Conservation (phyloP, 1,140 invertebrate species). For the Procambarus clarkii region DNA sequence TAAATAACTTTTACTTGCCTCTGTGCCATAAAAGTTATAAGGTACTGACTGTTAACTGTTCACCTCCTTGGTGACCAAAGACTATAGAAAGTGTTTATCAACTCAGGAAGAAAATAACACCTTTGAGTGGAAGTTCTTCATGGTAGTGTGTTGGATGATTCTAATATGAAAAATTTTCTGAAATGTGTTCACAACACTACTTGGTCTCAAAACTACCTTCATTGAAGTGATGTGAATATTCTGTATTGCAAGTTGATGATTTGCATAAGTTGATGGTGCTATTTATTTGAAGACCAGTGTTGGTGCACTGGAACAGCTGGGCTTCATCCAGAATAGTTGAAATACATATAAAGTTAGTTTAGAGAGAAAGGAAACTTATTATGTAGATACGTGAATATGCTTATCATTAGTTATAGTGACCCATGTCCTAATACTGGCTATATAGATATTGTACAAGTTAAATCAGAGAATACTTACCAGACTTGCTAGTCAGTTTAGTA, state of each 20-base stretch:
- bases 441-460: slow-evolving; percentile 13
- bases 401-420: background rate
- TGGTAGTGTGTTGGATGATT: background rate
- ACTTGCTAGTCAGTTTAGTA: slow-evolving; percentile 22
- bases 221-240: slow-evolving; percentile 20
- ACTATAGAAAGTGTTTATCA: background rate
- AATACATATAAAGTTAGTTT: slow-evolving; percentile 35
- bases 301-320: slow-evolving; percentile 36
- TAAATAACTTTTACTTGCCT: background rate
- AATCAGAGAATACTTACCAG: slow-evolving; percentile 3
- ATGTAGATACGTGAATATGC: slow-evolving; percentile 25
- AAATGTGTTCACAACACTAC: background rate
- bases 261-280: slow-evolving; percentile 49
- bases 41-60: background rate
- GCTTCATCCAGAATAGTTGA: slow-evolving; percentile 34
- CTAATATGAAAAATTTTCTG: background rate
- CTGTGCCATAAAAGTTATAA: background rate
- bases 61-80: background rate
- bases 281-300: slow-evolving; percentile 50
- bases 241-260: slow-evolving; percentile 48
- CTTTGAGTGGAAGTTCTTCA: background rate
- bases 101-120: background rate
- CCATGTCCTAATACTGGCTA: background rate
- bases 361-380: slow-evolving; percentile 19
- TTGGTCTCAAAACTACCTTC: background rate